Evolutionary conservation across 2,113 vertebrate genomes (phyloP), one percentile per base, ranked within the genome.

Genomic region (Choloepus hoffmanni): DNA sequence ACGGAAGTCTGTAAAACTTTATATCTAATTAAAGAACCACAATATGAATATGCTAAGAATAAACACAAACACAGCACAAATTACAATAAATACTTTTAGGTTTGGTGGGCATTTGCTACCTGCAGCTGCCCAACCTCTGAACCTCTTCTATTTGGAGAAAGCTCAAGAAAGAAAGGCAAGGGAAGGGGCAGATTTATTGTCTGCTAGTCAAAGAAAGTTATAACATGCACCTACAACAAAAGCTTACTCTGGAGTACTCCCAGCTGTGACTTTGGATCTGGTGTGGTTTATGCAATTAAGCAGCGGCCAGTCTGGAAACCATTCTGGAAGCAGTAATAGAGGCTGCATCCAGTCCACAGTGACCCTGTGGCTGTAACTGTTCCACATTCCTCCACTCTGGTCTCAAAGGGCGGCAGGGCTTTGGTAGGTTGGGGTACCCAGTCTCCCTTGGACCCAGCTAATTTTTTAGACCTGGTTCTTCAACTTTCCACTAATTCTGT

Each of bases 41-140:
- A 83, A 77, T 1, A 18, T 7, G 5, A 23, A 3, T 5, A 65
- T 63, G 8, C 26, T 18, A 7, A 60, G 24, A 79, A 50, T 50
- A 11, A 58, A 19, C 55, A 58, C 55, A 58, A 58, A 19, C 15
- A 58, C 55, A 18, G 18, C 53, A 53, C 53, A 55, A 21, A 58
- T 18, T 68, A 53, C 28, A 90, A 78, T 53, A 62, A 89, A 88
- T 8, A 53, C 14, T 30, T 86, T 92, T 53, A 65, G 63, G 87
- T 65, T 88, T 63, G 55, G 72, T 62, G 60, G 30, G 70, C 2
- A 26, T 55, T 90, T 68, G 5, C 72, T 21, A 67, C 11, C 55
- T 77, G 28, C 11, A 72, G 15, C 14, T 50, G 4, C 16, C 30
- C 24, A 74, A 9, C 60, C n/a, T 77, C 62, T 91, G 36, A 90